Conservation (phyloP, 2,113 vertebrate genomes). For the Microcebus griseorufus region DNA sequence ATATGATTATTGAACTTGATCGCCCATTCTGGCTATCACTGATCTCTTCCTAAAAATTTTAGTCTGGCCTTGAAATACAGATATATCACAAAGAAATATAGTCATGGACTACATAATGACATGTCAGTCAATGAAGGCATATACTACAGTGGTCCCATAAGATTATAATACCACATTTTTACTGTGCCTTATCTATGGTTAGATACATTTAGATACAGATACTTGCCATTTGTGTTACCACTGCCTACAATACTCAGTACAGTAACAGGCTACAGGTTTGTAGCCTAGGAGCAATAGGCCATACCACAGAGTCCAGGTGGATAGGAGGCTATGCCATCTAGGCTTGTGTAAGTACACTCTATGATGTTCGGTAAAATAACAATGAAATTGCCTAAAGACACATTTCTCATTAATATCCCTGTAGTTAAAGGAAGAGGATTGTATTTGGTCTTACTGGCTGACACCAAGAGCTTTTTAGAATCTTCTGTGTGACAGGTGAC, state of each 20-base stretch:
- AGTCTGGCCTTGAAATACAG: background rate
- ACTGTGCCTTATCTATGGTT: background rate
- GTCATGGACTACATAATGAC: background rate
- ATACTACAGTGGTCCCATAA: background rate
- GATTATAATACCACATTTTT: background rate
- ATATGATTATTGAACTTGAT: background rate
- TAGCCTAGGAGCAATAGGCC: background rate
- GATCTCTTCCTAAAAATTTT: slow-evolving; percentile 4
- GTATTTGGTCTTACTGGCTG: background rate
- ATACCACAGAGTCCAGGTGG: background rate
- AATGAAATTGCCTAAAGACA: background rate
- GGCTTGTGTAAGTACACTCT: background rate
- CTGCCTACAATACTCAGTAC: background rate
- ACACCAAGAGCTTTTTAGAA: background rate
- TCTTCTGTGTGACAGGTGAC: background rate
- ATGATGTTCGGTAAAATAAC: background rate
- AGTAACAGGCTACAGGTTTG: background rate
- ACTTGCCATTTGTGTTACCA: background rate
- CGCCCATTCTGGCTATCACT: background rate
- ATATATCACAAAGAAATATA: background rate
- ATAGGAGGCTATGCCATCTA: background rate
- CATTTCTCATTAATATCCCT: background rate
- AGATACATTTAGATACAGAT: background rate
- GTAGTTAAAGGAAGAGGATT: background rate
- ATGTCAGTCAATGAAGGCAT: background rate